Evolutionary conservation across 2,888 invertebrate genomes (phyloP).

Genomic region (Phragmatobia fuliginosa): DNA sequence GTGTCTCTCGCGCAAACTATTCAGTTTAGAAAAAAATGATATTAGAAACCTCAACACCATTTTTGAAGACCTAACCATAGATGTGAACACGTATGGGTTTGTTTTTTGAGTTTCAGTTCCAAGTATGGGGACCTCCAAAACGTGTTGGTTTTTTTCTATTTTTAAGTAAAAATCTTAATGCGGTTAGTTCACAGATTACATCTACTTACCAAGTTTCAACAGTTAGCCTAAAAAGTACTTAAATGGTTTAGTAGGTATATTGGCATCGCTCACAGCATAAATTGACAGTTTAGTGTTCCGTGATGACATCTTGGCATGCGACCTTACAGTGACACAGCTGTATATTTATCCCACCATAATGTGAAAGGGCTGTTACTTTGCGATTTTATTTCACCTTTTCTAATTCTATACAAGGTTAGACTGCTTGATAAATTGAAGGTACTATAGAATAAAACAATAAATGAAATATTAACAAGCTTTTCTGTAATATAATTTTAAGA

Average conservation of each 20-base stretch:
- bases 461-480: background rate
- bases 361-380: conserved; percentile 26
- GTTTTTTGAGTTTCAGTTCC: too few species aligned
- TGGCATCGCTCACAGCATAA: conserved; percentile 12
- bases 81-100: too few species aligned
- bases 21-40: too few species aligned
- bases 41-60: too few species aligned
- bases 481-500: background rate
- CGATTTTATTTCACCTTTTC: conserved; percentile 28
- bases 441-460: background rate
- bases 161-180: too few species aligned
- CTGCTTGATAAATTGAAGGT: conserved; percentile 8
- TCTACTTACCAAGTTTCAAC: too few species aligned
- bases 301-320: conserved; percentile 24
- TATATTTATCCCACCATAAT: conserved; percentile 17
- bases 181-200: too few species aligned
- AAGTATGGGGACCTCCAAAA: too few species aligned
- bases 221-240: too few species aligned
- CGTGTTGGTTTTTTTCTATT: too few species aligned
- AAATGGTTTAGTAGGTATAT: background rate
- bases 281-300: conserved; percentile 14
- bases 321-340: conserved; percentile 28
- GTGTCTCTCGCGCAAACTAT: too few species aligned
- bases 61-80: too few species aligned
- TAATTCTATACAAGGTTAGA: conserved; percentile 10